Evolutionary conservation across 2,797 vertebrate species (phyloP).

Genomic region (Megaceryle alcyon): DNA sequence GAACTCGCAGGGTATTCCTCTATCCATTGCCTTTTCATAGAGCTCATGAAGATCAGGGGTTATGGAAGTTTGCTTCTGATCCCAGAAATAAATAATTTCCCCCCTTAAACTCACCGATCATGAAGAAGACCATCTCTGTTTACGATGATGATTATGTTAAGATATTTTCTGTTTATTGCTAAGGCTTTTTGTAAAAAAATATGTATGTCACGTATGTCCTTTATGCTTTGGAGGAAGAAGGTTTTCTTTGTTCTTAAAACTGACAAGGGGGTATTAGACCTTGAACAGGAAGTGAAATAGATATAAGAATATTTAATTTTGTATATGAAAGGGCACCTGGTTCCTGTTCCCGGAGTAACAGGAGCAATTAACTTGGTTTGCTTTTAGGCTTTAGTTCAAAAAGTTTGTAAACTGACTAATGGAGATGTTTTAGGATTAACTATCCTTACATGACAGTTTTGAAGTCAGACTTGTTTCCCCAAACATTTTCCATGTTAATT

Average conservation of each 20-base stretch:
- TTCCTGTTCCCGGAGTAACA: not conserved
- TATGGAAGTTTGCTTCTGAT: not conserved
- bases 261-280: not conserved
- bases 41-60: not conserved
- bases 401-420: not conserved
- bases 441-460: not conserved
- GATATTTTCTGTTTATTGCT: not conserved
- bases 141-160: not conserved
- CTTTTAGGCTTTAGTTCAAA: not conserved
- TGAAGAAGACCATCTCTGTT: not conserved
- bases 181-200: not conserved
- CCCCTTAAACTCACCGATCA: not conserved
- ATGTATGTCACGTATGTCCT: not conserved
- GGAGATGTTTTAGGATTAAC: slow-evolving; percentile 1
- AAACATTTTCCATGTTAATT: slow-evolving; percentile 37
- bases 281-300: not conserved
- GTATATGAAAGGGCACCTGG: not conserved
- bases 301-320: not conserved
- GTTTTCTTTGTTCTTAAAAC: not conserved
- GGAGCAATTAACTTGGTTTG: not conserved
- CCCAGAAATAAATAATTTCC: not conserved
- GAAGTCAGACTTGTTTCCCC: slow-evolving; percentile 29
- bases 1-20: not conserved
- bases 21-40: not conserved
- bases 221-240: not conserved